Evolutionary conservation across 2,113 vertebrate genomes (phyloP), one percentile per base, ranked within the genome.

Genomic region (Steatornis caripensis): DNA sequence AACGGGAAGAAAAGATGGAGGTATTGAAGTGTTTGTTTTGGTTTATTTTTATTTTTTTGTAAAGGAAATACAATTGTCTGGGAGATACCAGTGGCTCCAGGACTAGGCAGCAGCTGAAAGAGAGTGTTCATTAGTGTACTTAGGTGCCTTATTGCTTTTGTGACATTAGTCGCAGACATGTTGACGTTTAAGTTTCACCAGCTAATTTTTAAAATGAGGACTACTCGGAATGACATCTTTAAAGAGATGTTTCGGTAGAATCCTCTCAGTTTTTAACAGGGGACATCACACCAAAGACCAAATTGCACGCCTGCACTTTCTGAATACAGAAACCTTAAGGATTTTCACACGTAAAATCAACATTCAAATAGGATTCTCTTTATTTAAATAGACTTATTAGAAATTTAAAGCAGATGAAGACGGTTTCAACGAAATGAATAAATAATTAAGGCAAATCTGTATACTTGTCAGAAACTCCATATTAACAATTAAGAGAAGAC

Each of bases 371-470:
- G 65, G 95, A 96, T 97, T 98, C 84, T 97, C 95, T 97, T 97
- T 98, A 98, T 98, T 98, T 98, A 98, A 98, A 98, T 97, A 97
- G 97, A 96, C 96, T 98, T 98, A 98, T 98, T 98, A 98, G 97
- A 98, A 98, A 98, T 98, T 98, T 98, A 98, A 98, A 98, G 51
- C 82, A 98, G 97, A 98, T 97, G 98, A 98, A 97, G 96, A 97
- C 46, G 94, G 92, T 98, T 98, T 97, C 97, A 98, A 96, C 96
- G 93, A 98, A 98, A 98, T 98, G 97, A 98, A 98, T 98, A 98
- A 98, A 98, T 98, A 98, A 98, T 98, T 98, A 98, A 98, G 97
- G 98, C 95, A 98, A 98, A 98, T 98, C 98, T 98, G 95, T 98
- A 97, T 91, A 97, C 97, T 98, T 98, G 98, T 98, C 97, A 98